phyloP scores from a whole-genome alignment of 2,797 vertebrate species.

The Argyrosomus regius region DNA sequence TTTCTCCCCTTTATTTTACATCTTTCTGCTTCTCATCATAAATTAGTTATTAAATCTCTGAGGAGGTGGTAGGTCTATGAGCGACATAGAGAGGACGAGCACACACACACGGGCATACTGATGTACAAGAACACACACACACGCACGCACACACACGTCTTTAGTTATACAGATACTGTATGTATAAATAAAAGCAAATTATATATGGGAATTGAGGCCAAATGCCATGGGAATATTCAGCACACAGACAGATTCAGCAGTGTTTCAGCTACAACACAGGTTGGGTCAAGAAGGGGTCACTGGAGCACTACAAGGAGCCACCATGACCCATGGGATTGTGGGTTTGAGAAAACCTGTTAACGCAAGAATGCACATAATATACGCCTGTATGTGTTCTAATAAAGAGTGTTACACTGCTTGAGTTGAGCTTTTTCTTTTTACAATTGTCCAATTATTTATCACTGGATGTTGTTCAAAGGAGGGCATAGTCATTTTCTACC shows the following conservation, averaged over 20 bases:
- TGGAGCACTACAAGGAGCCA: conserved; percentile 17
- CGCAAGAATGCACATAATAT: conserved; percentile 2
- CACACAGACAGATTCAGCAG: conserved; percentile 12
- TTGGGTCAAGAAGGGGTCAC: conserved; percentile 40
- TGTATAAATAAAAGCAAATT: conserved; percentile 30
- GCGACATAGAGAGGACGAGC: background rate
- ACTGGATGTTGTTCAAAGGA: conserved; percentile 2
- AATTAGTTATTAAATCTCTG: conserved; percentile 40
- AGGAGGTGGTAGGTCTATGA: conserved; percentile 12
- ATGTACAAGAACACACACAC: no score
- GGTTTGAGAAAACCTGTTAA: conserved; percentile 27
- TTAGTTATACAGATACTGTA: background rate
- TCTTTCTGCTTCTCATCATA: conserved; percentile 9
- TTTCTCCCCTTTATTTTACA: conserved; percentile 21
- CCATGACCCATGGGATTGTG: conserved; percentile 10
- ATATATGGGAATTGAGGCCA: conserved; percentile 32
- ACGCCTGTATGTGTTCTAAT: conserved; percentile 5
- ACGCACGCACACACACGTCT: background rate
- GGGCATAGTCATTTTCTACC: background rate
- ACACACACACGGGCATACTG: background rate
- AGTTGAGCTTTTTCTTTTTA: background rate
- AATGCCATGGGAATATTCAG: conserved; percentile 36
- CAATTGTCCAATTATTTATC: background rate
- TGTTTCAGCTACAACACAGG: conserved; percentile 11
- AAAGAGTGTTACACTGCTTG: conserved; percentile 4